These are phyloP conservation scores for Erithacus rubecula DNA, from an alignment of 2,797 vertebrate genomes.

Conservation along the genomic window DNA sequence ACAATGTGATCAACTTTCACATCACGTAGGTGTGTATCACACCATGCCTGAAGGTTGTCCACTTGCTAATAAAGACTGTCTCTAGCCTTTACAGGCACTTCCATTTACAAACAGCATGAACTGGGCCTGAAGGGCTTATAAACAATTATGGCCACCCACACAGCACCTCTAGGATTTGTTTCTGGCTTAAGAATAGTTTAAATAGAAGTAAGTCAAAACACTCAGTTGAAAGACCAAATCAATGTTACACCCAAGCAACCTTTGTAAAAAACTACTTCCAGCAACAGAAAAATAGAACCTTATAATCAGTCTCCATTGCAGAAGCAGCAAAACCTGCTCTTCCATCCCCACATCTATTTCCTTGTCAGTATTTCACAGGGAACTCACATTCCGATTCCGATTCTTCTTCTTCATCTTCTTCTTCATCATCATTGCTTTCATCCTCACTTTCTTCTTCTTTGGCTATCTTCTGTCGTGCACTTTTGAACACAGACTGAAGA, in stretches of 20 bases:
- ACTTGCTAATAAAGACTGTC: background rate
- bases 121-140: background rate
- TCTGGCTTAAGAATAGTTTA: background rate
- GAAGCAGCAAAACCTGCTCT: background rate
- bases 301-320: background rate
- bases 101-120: background rate
- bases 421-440: conserved; percentile 91
- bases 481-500: conserved; percentile 97
- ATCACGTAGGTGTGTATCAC: background rate
- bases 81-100: background rate
- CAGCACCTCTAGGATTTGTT: background rate
- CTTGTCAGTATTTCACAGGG: background rate
- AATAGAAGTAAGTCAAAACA: background rate
- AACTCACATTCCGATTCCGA: conserved; percentile 91
- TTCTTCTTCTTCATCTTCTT: conserved; percentile 91
- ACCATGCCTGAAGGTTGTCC: background rate
- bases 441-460: conserved; percentile 98
- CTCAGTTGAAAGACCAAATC: background rate
- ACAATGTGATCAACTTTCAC: background rate
- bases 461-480: conserved; percentile 95
- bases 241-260: background rate
- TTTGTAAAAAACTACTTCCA: background rate
- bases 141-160: background rate
- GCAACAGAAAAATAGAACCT: background rate
- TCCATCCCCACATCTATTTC: background rate